Conservation (phyloP, 2,888 invertebrate genomes). For the Tachina grossa region DNA sequence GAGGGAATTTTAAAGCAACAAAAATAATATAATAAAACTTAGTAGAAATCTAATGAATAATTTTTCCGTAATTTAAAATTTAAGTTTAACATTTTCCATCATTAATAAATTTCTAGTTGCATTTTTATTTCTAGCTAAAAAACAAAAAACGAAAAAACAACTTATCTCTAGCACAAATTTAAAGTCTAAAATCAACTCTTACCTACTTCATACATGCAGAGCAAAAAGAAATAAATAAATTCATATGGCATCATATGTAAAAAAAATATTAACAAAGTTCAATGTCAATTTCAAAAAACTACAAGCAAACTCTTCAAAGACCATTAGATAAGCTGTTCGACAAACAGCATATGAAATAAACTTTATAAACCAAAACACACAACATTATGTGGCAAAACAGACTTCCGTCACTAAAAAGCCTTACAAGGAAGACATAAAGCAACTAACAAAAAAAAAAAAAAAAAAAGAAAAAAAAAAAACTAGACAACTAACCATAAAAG, state of each 20-base stretch:
- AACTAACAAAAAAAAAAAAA: constrained; percentile 7
- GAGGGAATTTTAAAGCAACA: too few relatives aligned
- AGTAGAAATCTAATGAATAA: neutral
- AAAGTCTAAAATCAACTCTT: constrained; percentile 6
- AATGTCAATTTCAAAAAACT: constrained; percentile 51
- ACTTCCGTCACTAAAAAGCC: constrained; percentile 43
- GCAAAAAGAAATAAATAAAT: neutral
- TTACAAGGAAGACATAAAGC: constrained; percentile 1
- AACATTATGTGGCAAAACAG: constrained; percentile 47
- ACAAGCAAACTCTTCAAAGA: constrained; percentile 43
- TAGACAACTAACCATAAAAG: constrained; percentile 47
- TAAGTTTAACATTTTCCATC: neutral
- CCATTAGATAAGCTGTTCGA: constrained; percentile 58
- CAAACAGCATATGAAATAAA: constrained; percentile 64
- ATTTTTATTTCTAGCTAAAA: neutral
- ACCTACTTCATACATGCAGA: neutral
- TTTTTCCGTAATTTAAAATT: neutral
- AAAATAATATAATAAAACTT: neutral
- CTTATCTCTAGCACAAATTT: neutral
- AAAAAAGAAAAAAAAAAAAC: constrained; percentile 19
- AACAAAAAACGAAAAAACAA: neutral
- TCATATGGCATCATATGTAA: neutral
- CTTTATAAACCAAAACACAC: constrained; percentile 38
- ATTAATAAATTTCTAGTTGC: neutral
- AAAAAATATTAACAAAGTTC: constrained; percentile 44